A percentile compares a stretch with the other conserved stretches of the same genome.
phyloP scores from a whole-genome alignment of 2,797 vertebrate genomes.

The Anguilla megastoma region DNA sequence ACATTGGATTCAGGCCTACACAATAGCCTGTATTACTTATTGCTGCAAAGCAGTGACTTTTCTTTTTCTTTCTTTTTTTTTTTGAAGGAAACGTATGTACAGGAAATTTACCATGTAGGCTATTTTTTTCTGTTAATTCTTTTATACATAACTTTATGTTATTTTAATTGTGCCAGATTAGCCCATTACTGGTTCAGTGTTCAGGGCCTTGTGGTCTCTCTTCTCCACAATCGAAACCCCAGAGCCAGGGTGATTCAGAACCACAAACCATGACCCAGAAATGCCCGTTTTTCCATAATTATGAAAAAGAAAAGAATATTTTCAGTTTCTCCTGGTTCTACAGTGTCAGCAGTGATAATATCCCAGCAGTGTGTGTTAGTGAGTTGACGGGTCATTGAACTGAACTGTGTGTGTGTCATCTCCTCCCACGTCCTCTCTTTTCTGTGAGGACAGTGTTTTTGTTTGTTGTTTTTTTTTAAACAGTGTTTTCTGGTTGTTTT shows the following conservation, averaged over 20 bases:
- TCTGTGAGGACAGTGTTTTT: background rate
- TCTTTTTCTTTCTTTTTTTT: no score
- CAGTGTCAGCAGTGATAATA: background rate
- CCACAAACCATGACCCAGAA: background rate
- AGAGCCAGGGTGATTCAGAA: background rate
- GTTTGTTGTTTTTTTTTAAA: background rate
- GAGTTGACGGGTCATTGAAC: background rate
- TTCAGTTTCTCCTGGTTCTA: background rate
- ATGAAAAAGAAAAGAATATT: background rate
- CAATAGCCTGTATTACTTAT: background rate
- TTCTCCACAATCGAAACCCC: background rate
- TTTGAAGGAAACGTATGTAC: background rate
- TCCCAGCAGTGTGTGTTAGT: background rate
- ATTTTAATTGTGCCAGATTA: background rate
- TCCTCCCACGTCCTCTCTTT: background rate
- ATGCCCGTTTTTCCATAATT: background rate
- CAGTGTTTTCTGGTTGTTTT: background rate
- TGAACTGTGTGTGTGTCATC: background rate
- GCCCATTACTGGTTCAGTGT: background rate
- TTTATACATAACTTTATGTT: background rate
- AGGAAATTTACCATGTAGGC: background rate
- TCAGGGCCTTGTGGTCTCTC: background rate
- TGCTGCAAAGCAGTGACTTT: background rate
- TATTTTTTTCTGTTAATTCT: background rate
- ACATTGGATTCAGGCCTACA: background rate